Evolutionary conservation across 2,797 vertebrate species (phyloP).

Genomic region (Neosilurus hyrtlii): DNA sequence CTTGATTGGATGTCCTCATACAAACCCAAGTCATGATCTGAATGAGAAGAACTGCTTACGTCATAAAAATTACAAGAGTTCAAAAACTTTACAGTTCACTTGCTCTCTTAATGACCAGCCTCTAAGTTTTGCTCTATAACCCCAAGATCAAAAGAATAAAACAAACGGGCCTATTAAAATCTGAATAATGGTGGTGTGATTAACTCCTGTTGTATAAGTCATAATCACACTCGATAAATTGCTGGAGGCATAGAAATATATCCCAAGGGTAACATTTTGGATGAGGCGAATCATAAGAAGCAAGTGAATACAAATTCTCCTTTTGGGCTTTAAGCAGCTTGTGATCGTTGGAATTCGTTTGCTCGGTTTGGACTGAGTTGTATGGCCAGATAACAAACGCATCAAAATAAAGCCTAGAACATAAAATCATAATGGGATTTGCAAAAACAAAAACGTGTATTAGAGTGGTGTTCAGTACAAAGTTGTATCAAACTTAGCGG

Average conservation of each 20-base stretch:
- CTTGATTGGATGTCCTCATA: not conserved
- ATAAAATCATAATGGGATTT: conserved; percentile 2
- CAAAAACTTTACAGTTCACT: not conserved
- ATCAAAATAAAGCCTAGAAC: not conserved
- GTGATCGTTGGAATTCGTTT: conserved; percentile 16
- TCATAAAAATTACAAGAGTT: not conserved
- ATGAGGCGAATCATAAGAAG: not conserved
- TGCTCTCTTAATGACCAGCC: not conserved
- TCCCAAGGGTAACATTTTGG: conserved; percentile 17
- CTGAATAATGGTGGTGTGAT: conserved; percentile 5
- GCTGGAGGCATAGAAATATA: not conserved
- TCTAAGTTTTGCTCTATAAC: not conserved
- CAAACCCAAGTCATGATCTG: not conserved
- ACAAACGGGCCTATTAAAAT: conserved; percentile 15
- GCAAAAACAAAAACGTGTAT: too few relatives aligned
- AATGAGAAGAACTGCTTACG: not conserved
- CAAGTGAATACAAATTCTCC: conserved; percentile 13
- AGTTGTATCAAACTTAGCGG: not conserved
- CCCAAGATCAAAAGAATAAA: conserved; percentile 24
- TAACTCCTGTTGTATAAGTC: conserved; percentile 14
- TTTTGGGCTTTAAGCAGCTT: not conserved
- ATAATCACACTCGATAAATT: conserved; percentile 23
- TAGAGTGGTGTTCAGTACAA: not conserved
- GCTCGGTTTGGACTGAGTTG: not conserved
- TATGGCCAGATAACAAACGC: not conserved